phyloP scores from a whole-genome alignment of 2,888 invertebrate species.

The Alloplasta piceator region DNA sequence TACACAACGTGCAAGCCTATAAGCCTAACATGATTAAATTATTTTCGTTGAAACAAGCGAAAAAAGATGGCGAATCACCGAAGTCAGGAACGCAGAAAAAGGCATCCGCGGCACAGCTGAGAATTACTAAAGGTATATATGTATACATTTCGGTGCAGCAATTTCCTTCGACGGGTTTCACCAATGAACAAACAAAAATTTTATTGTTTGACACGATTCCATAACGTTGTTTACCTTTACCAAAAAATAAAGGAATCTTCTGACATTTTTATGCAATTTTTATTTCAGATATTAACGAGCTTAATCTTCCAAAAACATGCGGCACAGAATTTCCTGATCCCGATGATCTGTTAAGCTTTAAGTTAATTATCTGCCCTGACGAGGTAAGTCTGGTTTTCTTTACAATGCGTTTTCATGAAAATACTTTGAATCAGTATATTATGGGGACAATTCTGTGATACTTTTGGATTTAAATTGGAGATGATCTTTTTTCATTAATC shows the following conservation, averaged over 20 bases:
- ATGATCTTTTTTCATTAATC: not conserved
- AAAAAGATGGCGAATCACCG: constrained; percentile 97
- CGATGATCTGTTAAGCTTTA: constrained; percentile 97
- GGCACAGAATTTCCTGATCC: constrained; percentile 97
- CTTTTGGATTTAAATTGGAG: not conserved
- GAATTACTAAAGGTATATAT: constrained; percentile 96
- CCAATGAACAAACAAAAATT: not conserved
- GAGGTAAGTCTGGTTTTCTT: constrained; percentile 86
- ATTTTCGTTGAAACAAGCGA: constrained; percentile 99
- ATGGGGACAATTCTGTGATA: not conserved
- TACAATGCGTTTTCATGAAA: not conserved
- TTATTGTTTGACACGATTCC: constrained; percentile 39
- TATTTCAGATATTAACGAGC: constrained; percentile 96
- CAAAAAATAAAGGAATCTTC: not conserved
- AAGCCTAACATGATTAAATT: constrained; percentile 94
- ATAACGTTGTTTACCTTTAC: not conserved
- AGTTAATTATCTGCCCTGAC: constrained; percentile 97
- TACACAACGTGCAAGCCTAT: constrained; percentile 66
- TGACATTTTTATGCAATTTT: constrained; percentile 66
- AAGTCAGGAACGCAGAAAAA: constrained; percentile 92
- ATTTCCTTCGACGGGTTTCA: not conserved
- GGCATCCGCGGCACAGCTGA: constrained; percentile 97
- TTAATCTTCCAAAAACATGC: constrained; percentile 98
- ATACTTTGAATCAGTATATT: not conserved
- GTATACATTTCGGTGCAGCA: constrained; percentile 8